Evolutionary conservation across 1,140 invertebrate genomes (phyloP), one percentile per base, ranked within the genome.

Genomic region (Hycleus phaleratus): DNA sequence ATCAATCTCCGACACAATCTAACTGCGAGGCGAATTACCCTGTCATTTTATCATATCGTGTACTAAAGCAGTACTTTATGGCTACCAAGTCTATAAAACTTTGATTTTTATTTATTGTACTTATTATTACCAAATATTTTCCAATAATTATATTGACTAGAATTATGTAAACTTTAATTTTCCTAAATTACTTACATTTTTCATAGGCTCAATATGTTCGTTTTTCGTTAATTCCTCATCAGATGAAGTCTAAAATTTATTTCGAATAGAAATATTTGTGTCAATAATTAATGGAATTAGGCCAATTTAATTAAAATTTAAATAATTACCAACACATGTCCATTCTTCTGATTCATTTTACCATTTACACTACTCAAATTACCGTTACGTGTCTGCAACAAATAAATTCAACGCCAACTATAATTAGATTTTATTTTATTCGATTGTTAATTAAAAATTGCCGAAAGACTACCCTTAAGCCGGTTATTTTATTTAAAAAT

Each of bases 261-360:
- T 7, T 7, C 32, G 7, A 5, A 3, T 1, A 32, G 7, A 7
- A 32, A 32, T 32, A 32, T 32, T 32, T 32, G 48, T 25, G 39
- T 52, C 11, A 39, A 40, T 11, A 43, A 26, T 46, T 10, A 24
- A 46, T 11, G 26, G n/a, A 50, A 32, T 43, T 40, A 11, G 12
- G 47, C 39, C 39, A 43, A 51, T 59, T 39, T 54, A 46, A 26
- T 51, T n/a, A 40, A 47, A 6, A 10, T 1, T 39, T 46, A 4
- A 7, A 32, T 43, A 54, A 53, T 53, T 54, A 59, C 57, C 57
- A 54, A 46, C 26, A 60, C 47, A 46, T 60, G 58, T 39, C 58
- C 58, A 54, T 60, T 60, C 11, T 47, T 43, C 18, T 18, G 24
- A 9, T 9, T 8, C 38, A 12, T 26, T 40, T 49, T 60, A 38